These are phyloP conservation scores for Drosophila pectinifera DNA, from an alignment of 1,140 invertebrate genomes.

Conservation along the genomic window DNA sequence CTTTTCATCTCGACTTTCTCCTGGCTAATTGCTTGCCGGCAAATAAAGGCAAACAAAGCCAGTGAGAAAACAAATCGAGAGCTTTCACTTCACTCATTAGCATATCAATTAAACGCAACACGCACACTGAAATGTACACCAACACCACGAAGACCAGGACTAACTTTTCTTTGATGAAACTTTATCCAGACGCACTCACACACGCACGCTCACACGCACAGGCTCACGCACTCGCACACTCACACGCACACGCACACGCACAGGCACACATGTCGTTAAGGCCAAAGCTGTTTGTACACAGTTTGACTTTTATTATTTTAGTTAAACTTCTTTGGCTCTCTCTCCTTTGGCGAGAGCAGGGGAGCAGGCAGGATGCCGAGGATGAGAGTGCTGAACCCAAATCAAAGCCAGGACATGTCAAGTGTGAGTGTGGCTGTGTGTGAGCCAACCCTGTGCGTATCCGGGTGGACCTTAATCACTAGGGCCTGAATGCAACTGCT, in stretches of 20 bases:
- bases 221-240: background rate
- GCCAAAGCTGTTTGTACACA: conserved; percentile 74
- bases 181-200: conserved; percentile 49
- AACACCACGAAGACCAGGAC: conserved; percentile 33
- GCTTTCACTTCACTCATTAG: conserved; percentile 68
- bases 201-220: background rate
- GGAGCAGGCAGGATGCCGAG: conserved; percentile 2
- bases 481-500: background rate
- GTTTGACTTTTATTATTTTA: conserved; percentile 83
- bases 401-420: conserved; percentile 66
- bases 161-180: conserved; percentile 56
- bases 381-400: conserved; percentile 56
- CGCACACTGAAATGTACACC: conserved; percentile 52
- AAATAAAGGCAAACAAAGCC: conserved; percentile 41
- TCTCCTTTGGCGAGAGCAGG: background rate
- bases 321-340: conserved; percentile 65
- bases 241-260: conserved; percentile 5
- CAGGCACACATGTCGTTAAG: conserved; percentile 59
- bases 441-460: background rate
- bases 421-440: conserved; percentile 27
- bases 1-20: conserved; percentile 8
- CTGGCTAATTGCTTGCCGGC: conserved; percentile 36
- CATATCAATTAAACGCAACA: conserved; percentile 72
- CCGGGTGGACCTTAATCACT: conserved; percentile 34
- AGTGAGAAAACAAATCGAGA: conserved; percentile 55